Evolutionary conservation across 2,113 vertebrate species (phyloP), one percentile per base, ranked within the genome.

Genomic region (Otocyon megalotis): DNA sequence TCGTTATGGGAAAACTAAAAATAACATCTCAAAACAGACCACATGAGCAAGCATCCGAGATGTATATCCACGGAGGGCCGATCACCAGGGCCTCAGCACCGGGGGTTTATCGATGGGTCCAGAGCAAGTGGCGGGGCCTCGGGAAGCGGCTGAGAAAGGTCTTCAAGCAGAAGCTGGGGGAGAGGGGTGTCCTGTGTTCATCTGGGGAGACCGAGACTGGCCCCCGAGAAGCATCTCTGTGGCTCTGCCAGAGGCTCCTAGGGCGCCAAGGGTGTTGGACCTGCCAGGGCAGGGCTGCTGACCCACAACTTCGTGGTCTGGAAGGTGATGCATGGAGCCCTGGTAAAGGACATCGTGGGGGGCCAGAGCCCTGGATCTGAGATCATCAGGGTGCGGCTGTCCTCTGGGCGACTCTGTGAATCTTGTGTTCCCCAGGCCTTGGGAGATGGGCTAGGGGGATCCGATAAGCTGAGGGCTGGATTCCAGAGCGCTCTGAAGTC

Each of bases 1-100:
- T 43, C 92, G 48, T 93, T 93, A 81, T 13, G 28, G 58, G 77
- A 56, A 74, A 84, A 94, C 32, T 53, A 58, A 88, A 93, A 95
- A 74, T 24, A 63, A n/a, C 16, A 53, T 62, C 65, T 95, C 26
- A 50, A 83, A 88, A 56, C 19, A n/a, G 26, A 83, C 8, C 60
- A 35, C 37, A 62, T 54, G n/a, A 72, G n/a, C 37, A 32, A 83
- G 65, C 54, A 22, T 80, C n/a, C 11, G 63, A 72, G 24, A 13
- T 54, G 0, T 11, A 8, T 50, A 30, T 53, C 30, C 50, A 58
- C 0, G 8, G 4, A 8, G 63, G 60, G 20, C 14, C 43, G 72
- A 22, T 48, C 3, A 5, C 16, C 37, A 35, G 11, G 22, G 8
- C 22, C 48, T 35, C 58, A 53, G 15, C 67, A 58, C 50, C 56